Evolutionary conservation across 2,113 vertebrate species (phyloP).

Genomic region (Chelonoidis abingdonii): DNA sequence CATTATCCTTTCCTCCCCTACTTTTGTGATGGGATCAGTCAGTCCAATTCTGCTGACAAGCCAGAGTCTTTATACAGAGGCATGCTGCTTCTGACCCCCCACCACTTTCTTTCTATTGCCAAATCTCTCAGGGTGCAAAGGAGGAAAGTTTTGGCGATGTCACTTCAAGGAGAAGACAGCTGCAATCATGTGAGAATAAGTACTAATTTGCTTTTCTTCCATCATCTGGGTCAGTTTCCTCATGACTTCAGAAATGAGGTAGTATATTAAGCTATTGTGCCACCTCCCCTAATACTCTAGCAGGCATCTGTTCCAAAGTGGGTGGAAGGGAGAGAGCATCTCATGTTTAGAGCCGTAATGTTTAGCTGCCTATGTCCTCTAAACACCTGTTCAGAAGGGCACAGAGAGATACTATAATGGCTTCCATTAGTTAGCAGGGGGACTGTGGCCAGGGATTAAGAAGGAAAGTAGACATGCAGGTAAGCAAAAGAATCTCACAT

Average conservation of each 20-base stretch:
- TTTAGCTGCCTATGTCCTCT: neutral
- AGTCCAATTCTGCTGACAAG: neutral
- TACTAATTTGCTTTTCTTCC: neutral
- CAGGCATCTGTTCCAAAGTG: neutral
- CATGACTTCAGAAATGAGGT: neutral
- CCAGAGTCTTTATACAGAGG: accelerated
- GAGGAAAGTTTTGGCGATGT: neutral
- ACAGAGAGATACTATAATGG: neutral
- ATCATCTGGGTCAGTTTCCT: neutral
- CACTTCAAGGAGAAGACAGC: neutral
- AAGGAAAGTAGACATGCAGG: neutral
- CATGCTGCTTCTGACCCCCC: neutral
- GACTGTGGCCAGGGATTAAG: neutral
- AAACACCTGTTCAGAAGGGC: neutral
- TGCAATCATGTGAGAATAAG: neutral
- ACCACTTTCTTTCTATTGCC: too few relatives aligned
- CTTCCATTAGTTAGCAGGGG: neutral
- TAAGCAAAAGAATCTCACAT: neutral
- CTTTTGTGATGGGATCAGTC: neutral
- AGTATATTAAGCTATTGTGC: neutral
- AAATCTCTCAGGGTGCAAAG: neutral
- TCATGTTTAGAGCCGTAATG: too few relatives aligned
- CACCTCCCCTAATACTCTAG: neutral
- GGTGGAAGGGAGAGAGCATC: too few relatives aligned
- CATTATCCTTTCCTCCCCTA: neutral